Percentiles rank a stretch among this genome's conserved stretches.
Evolutionary conservation across 2,113 vertebrate genomes (phyloP).

Genomic region (Athene cunicularia): DNA sequence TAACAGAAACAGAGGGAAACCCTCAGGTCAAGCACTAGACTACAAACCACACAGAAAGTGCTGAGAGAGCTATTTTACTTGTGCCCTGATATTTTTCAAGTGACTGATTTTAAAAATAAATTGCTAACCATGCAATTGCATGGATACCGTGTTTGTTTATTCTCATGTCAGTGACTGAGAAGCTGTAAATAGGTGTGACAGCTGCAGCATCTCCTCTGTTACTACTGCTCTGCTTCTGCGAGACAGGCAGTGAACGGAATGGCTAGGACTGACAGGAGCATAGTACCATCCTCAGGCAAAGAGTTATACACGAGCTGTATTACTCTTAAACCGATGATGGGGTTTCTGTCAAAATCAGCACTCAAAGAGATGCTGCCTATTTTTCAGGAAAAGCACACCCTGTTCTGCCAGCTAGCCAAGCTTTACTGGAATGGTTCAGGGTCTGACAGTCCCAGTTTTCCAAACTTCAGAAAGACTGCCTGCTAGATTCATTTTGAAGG

Average conservation of each 20-base stretch:
- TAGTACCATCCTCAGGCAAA: constrained; percentile 12
- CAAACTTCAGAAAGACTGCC: not conserved
- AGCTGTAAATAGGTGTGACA: constrained; percentile 43
- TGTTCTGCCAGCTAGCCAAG: not conserved
- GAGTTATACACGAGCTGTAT: not conserved
- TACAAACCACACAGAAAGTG: not conserved
- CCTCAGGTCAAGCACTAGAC: not conserved
- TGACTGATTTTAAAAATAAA: constrained; percentile 9
- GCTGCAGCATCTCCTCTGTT: constrained; percentile 18
- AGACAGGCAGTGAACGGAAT: not conserved
- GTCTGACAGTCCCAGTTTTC: not conserved
- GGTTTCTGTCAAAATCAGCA: constrained; percentile 1
- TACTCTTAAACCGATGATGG: not conserved
- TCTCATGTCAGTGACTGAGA: not conserved
- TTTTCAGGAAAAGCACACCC: not conserved
- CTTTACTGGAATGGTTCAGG: not conserved
- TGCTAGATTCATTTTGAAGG: not conserved
- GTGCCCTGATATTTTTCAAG: not conserved
- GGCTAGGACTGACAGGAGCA: constrained; percentile 17
- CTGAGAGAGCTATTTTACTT: not conserved
- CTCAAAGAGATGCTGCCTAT: not conserved
- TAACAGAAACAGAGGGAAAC: not conserved
- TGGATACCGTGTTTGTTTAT: not conserved
- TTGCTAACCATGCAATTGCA: constrained; percentile 21
- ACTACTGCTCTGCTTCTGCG: not conserved